phyloP scores from a whole-genome alignment of 2,888 invertebrate species.

The Ophion obscuratus region DNA sequence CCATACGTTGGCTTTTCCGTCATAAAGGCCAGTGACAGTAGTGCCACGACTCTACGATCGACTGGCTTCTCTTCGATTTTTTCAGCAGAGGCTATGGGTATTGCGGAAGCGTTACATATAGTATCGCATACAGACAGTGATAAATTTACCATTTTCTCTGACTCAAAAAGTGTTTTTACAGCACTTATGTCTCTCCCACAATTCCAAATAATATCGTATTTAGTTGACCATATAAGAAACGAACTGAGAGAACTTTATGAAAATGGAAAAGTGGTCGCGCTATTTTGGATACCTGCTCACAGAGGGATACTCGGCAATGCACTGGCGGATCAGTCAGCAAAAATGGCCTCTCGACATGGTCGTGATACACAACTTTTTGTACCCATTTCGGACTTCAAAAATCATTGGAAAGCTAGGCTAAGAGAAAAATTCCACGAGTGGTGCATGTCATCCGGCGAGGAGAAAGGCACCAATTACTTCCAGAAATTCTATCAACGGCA shows the following conservation, averaged over 20 bases:
- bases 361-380: slow-evolving; percentile 4
- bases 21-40: neutral
- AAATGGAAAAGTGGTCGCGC: neutral
- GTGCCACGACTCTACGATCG: neutral
- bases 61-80: slow-evolving; percentile 29
- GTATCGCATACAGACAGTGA: neutral
- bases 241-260: neutral
- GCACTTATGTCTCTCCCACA: neutral
- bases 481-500: neutral
- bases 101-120: neutral
- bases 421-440: too few species aligned
- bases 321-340: slow-evolving; percentile 15
- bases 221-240: neutral
- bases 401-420: too few species aligned
- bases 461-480: neutral
- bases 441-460: too few species aligned
- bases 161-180: slow-evolving; percentile 54
- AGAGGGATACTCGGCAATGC: slow-evolving; percentile 3
- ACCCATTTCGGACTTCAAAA: slow-evolving; percentile 6
- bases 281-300: slow-evolving; percentile 24
- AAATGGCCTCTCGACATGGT: neutral
- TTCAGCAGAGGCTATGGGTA: slow-evolving; percentile 42
- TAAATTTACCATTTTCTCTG: neutral
- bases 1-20: neutral
- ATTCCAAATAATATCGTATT: neutral